Percentiles rank a stretch among this genome's conserved stretches.
These are phyloP conservation scores for Anser brachyrhynchus DNA, from an alignment of 2,113 vertebrate species.

Conservation along the genomic window DNA sequence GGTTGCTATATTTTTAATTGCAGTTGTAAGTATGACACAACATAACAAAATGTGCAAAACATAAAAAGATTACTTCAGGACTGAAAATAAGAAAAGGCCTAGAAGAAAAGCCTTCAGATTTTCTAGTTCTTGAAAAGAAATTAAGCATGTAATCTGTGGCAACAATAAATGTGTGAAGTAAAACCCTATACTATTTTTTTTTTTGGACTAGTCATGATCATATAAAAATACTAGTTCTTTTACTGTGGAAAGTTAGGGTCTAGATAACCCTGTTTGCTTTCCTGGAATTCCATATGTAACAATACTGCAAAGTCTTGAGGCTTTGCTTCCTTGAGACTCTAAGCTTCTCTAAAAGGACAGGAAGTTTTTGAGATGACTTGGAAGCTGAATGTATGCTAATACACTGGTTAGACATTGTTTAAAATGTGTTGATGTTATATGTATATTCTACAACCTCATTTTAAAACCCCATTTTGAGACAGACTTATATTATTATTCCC, in stretches of 20 bases:
- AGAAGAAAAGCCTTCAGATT: background rate
- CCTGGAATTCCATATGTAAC: background rate
- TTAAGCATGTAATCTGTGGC: background rate
- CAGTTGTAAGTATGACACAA: background rate
- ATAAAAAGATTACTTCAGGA: background rate
- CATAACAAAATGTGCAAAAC: background rate
- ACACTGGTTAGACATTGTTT: background rate
- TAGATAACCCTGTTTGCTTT: background rate
- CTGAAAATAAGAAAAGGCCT: background rate
- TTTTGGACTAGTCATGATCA: background rate
- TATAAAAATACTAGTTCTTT: background rate
- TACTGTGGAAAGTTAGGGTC: background rate
- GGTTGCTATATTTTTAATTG: background rate
- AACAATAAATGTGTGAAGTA: background rate
- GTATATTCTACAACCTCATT: background rate
- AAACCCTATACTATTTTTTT: background rate
- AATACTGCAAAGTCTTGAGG: background rate
- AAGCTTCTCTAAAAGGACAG: background rate
- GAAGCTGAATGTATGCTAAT: background rate
- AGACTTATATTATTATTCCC: background rate
- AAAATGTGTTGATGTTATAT: rapidly evolving
- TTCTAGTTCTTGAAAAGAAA: background rate
- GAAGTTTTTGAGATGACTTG: background rate
- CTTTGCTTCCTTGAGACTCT: background rate
- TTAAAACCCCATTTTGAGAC: background rate